Conservation (phyloP, 2,888 invertebrate species). For the Dione vanillae region DNA sequence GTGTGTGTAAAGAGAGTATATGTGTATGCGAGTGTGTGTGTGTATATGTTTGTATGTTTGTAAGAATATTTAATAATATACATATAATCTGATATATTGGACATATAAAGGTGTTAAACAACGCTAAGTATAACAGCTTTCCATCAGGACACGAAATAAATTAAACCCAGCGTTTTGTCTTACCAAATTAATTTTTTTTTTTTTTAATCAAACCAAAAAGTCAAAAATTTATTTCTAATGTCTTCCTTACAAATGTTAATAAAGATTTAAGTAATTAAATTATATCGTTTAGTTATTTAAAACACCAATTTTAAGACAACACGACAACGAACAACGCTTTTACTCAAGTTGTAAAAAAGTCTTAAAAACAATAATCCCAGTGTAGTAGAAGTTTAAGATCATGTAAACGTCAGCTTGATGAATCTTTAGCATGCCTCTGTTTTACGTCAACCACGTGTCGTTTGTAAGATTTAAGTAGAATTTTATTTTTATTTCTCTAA, state of each 20-base stretch:
- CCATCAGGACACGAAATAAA: too few relatives aligned
- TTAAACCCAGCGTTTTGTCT: too few relatives aligned
- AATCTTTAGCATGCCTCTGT: constrained; percentile 50
- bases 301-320: background rate
- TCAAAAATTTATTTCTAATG: background rate
- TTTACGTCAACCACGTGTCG: constrained; percentile 46
- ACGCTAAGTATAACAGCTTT: too few relatives aligned
- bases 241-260: background rate
- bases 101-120: too few relatives aligned
- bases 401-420: constrained; percentile 59
- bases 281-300: background rate
- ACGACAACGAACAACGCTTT: background rate
- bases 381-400: constrained; percentile 46
- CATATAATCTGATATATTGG: too few relatives aligned
- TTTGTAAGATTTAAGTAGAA: background rate
- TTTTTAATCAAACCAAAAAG: too few relatives aligned
- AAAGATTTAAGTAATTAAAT: background rate
- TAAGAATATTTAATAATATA: too few relatives aligned
- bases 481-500: too few relatives aligned
- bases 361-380: constrained; percentile 33
- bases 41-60: too few relatives aligned
- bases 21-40: too few relatives aligned
- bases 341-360: constrained; percentile 12
- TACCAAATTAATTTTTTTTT: too few relatives aligned
- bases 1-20: too few relatives aligned